Evolutionary conservation across 2,113 vertebrate genomes (phyloP).

Genomic region (Osmerus mordax): DNA sequence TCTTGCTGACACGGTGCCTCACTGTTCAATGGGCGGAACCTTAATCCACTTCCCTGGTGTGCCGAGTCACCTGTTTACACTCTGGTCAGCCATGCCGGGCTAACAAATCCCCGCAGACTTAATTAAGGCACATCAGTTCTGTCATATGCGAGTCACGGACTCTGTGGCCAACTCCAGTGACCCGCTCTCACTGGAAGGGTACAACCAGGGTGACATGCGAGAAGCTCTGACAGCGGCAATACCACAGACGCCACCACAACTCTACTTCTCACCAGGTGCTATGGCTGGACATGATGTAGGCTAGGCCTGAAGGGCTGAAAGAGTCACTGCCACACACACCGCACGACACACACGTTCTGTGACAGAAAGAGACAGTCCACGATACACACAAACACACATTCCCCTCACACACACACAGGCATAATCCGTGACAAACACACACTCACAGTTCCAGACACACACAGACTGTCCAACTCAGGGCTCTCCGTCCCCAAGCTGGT

Average conservation of each 20-base stretch:
- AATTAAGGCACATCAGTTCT: not conserved
- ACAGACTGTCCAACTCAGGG: not conserved
- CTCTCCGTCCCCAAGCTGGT: not conserved
- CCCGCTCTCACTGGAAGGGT: not conserved
- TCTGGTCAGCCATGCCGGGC: not conserved
- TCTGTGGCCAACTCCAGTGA: not conserved
- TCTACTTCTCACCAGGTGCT: no score
- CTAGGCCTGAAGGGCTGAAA: no score
- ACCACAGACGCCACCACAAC: no score
- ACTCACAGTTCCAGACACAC: not conserved
- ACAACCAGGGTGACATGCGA: not conserved
- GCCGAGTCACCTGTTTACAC: not conserved
- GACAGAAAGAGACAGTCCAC: not conserved
- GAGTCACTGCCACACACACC: not conserved
- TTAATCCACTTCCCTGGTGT: no score
- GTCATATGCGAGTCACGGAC: not conserved
- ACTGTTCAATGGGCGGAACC: no score
- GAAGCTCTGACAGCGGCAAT: not conserved
- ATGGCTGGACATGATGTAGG: no score
- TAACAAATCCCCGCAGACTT: not conserved
- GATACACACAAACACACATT: not conserved
- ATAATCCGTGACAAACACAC: slow-evolving; percentile 6
- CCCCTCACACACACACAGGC: slow-evolving; percentile 1
- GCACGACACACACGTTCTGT: no score
- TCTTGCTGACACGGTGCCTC: no score